A percentile compares a stretch with the other conserved stretches of the same genome.
Conservation (phyloP, 23 tunicate genomes). For the Styela plicata region DNA sequence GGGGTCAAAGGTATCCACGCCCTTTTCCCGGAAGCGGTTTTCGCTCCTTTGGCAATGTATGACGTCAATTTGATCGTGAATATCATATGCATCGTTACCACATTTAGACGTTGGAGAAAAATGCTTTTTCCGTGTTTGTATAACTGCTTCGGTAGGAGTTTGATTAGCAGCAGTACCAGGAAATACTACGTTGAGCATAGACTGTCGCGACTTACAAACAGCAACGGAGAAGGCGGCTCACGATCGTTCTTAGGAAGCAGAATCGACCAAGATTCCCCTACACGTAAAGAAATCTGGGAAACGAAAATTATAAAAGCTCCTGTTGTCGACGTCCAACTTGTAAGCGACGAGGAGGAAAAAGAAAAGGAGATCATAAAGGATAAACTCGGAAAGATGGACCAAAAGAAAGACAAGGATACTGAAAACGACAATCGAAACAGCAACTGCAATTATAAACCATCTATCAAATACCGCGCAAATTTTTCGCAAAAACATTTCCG, state of each 20-base stretch:
- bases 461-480: not conserved
- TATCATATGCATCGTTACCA: slow-evolving; percentile 58
- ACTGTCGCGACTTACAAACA: not conserved
- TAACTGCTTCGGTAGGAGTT: slow-evolving; percentile 15
- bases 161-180: not conserved
- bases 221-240: slow-evolving; percentile 25
- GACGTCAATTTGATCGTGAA: slow-evolving; percentile 74
- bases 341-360: slow-evolving; percentile 1
- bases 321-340: slow-evolving; percentile 2
- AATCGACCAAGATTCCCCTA: not conserved
- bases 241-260: not conserved
- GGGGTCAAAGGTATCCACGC: slow-evolving; percentile 48
- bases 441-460: not conserved
- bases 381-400: not conserved
- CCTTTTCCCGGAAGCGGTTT: slow-evolving; percentile 59
- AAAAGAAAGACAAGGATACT: not conserved
- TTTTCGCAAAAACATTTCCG: not conserved
- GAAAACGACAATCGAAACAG: not conserved
- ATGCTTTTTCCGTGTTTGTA: slow-evolving; percentile 90
- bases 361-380: not conserved
- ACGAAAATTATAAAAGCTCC: not conserved
- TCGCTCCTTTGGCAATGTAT: slow-evolving; percentile 83
- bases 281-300: not conserved
- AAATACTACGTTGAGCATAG: not conserved
- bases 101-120: slow-evolving; percentile 66